These are phyloP conservation scores for Anomalospiza imberbis DNA, from an alignment of 2,797 vertebrate genomes.

Conservation along the genomic window DNA sequence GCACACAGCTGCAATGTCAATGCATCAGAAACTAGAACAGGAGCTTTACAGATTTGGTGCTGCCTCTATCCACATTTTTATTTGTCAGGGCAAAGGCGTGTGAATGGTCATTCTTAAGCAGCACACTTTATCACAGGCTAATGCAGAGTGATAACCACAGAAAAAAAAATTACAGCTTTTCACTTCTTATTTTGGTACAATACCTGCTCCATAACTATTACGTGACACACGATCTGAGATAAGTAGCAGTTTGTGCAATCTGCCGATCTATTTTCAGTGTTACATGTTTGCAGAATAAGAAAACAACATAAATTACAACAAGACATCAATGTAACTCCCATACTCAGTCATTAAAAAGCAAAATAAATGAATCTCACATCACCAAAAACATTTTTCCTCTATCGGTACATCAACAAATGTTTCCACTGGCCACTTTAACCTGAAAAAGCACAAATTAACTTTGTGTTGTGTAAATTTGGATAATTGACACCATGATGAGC, in stretches of 20 bases:
- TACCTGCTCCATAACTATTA: slow-evolving; percentile 68
- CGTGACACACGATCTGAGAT: slow-evolving; percentile 70
- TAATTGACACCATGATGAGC: not conserved
- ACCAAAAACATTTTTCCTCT: slow-evolving; percentile 54
- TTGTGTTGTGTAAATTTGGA: not conserved
- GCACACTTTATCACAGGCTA: slow-evolving; percentile 71
- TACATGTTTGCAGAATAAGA: slow-evolving; percentile 61
- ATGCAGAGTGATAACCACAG: slow-evolving; percentile 71
- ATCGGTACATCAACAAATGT: slow-evolving; percentile 49
- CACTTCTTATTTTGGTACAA: slow-evolving; percentile 63
- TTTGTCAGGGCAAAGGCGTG: slow-evolving; percentile 70
- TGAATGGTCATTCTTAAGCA: slow-evolving; percentile 62
- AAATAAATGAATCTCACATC: slow-evolving; percentile 16
- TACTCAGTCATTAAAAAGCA: slow-evolving; percentile 16
- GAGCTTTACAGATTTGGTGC: slow-evolving; percentile 66
- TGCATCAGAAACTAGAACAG: slow-evolving; percentile 66
- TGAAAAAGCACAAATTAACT: slow-evolving; percentile 52
- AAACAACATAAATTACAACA: slow-evolving; percentile 68
- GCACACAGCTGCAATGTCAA: slow-evolving; percentile 71
- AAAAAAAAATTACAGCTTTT: slow-evolving; percentile 75
- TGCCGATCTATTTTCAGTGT: slow-evolving; percentile 67
- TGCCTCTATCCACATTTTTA: slow-evolving; percentile 71
- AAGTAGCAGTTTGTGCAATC: slow-evolving; percentile 70
- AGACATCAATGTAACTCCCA: slow-evolving; percentile 52
- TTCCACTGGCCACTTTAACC: slow-evolving; percentile 52